Evolutionary conservation across 92 coral and sea anemone species (phyloP), one percentile per base, ranked within the genome.

Genomic region (Actinernus sp.): DNA sequence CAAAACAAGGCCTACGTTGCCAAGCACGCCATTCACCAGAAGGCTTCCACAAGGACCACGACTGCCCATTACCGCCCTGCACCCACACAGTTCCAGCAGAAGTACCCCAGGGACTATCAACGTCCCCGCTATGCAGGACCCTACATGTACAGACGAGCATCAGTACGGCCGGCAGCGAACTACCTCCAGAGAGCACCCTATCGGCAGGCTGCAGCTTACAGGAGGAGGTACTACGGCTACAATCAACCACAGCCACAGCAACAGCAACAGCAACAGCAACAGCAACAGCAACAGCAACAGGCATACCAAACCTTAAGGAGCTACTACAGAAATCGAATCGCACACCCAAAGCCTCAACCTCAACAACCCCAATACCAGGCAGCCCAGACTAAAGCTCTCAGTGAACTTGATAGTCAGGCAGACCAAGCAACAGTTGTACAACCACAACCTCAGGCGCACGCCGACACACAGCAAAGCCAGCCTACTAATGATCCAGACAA

Each of bases 31-130:
- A 40, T 60, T 16, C 41, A 20, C 40, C 33, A 48, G 36, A 56
- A 53, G 26, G 58, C 30, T 14, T 31, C 47, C 1, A 50, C 62
- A 0, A 47, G 39, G 3, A 24, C 57, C 23, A 52, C 9, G 21
- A 10, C 21, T 27, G 59, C 59, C 3, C 59, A 22, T 24, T 22
- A 3, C 32, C 9, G 24, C 16, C 34, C 30, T 31, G 31, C 59
- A 4, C 55, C 66, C 16, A 31, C 22, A 44, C 52, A 64, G 24
- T 59, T 46, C 30, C 80, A 59, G 33, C 68, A 36, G 52, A 59
- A 73, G 29, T 61, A 38, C 43, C 80, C 80, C 12, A 53, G 75
- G n/a, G n/a, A n/a, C n/a, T n/a, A n/a, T n/a, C n/a, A n/a, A n/a
- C n/a, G n/a, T n/a, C n/a, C n/a, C n/a, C n/a, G n/a, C n/a, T n/a